Evolutionary conservation across 2,797 vertebrate species (phyloP).

Genomic region (Hipposideros larvatus): DNA sequence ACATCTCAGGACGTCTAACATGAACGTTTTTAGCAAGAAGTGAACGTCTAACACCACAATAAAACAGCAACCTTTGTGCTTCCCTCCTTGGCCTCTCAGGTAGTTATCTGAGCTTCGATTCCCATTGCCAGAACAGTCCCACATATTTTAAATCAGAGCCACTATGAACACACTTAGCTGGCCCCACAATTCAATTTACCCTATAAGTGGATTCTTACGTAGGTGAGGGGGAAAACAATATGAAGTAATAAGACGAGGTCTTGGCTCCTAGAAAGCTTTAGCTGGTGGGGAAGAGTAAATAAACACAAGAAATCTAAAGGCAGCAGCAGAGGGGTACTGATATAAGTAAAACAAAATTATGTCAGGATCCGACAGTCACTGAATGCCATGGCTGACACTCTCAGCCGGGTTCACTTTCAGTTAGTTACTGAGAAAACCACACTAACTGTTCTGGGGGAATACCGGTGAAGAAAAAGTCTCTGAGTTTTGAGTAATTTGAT

Average conservation of each 20-base stretch:
- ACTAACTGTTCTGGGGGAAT: neutral
- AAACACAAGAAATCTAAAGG: neutral
- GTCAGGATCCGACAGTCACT: neutral
- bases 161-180: neutral
- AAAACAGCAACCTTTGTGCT: neutral
- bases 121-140: neutral
- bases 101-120: neutral
- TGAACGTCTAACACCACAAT: neutral
- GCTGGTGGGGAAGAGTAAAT: neutral
- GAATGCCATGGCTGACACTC: neutral
- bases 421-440: neutral
- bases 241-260: neutral
- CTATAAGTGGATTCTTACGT: neutral
- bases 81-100: neutral
- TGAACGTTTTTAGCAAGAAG: neutral
- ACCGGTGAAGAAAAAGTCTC: neutral
- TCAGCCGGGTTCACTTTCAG: neutral
- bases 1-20: neutral
- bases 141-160: neutral
- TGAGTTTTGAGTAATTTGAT: neutral
- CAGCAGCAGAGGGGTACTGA: neutral
- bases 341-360: neutral
- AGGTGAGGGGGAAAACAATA: neutral
- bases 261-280: neutral
- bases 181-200: neutral